Base-by-base conservation (phyloP, 2,888 invertebrate genomes). In the Cerastoderma edule region DNA sequence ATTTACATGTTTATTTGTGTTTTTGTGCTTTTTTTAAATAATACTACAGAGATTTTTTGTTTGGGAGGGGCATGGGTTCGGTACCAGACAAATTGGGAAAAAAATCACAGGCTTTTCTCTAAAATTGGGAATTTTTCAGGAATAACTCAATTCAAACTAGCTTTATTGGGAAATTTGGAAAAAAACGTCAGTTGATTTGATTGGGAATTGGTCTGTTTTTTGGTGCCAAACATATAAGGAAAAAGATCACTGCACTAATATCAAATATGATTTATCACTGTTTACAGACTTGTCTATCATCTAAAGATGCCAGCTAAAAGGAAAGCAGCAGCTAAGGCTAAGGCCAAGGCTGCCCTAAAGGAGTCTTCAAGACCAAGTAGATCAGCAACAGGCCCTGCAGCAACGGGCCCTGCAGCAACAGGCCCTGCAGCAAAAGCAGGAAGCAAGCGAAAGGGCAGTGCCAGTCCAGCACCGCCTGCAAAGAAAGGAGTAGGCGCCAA, bases 401-500 rank as follows among this genome's bases (percentile, higher is more conserved):
- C 44, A 8, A 8, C 44, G 16, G 10, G 10, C 10, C 48, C 48
- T 3, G 67, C 50, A 27, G 50, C 53, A 28, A 30, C 13, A 32
- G 44, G 44, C 22, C 16, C 67, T 19, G 22, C 53, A 30, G 10
- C 64, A 56, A 66, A 28, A 44, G 46, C 66, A 6, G 75, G 63
- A 24, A 53, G 35, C 3, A 81, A 81, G 44, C 70, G 81, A 19
- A 81, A 81, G 32, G 75, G 66, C n/a, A 75, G 75, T 63, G 67
- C 75, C 27, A 75, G 75, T 53, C 70, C 75, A 10, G 69, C 74
- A 44, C 69, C 69, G 35, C 54, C 66, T n/a, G 57, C 66, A 32
- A 57, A 67, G 48, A 74, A 35, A 57, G 67, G 69, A 53, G 72
- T 76, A 22, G 73, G 79, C 19, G 74, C 76, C 24, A 82, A 80